Conservation (phyloP, 2,113 vertebrate species). For the Rynchops niger region DNA sequence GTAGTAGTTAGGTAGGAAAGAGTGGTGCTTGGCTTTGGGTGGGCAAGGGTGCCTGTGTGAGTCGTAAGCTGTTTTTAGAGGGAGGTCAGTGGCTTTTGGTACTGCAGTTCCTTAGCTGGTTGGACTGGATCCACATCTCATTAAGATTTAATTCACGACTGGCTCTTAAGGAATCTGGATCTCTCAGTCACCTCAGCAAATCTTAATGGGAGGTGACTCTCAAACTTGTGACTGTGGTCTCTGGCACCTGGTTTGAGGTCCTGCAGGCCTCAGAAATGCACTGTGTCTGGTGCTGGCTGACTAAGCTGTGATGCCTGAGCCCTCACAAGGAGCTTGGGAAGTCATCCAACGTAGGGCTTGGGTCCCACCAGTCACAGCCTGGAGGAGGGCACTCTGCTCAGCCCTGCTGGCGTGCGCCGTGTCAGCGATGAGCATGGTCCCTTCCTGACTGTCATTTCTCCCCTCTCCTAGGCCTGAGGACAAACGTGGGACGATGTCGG, state of each 20-base stretch:
- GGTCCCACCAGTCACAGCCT: neutral
- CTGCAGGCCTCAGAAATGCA: neutral
- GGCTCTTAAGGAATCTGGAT: conserved; percentile 7
- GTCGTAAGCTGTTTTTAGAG: neutral
- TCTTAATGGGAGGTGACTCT: neutral
- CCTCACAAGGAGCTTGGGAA: neutral
- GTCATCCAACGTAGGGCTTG: fast-evolving
- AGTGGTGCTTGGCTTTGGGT: neutral
- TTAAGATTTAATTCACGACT: conserved; percentile 36
- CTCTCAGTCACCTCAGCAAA: conserved; percentile 6
- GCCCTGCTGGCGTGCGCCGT: fast-evolving
- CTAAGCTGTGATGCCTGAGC: neutral
- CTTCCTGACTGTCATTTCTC: neutral
- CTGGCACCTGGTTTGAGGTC: neutral
- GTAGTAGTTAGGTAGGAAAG: neutral
- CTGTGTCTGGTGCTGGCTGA: neutral
- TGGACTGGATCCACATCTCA: conserved; percentile 33
- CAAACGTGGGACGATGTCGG: conserved; percentile 83
- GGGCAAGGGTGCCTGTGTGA: neutral
- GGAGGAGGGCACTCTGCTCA: fast-evolving
- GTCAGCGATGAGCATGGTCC: neutral
- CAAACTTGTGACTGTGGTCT: neutral
- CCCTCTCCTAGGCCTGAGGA: conserved; percentile 71
- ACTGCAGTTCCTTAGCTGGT: conserved; percentile 4
- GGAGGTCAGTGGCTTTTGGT: conserved; percentile 4